Base-by-base conservation (phyloP, 2,113 vertebrate genomes). In the Willisornis vidua region DNA sequence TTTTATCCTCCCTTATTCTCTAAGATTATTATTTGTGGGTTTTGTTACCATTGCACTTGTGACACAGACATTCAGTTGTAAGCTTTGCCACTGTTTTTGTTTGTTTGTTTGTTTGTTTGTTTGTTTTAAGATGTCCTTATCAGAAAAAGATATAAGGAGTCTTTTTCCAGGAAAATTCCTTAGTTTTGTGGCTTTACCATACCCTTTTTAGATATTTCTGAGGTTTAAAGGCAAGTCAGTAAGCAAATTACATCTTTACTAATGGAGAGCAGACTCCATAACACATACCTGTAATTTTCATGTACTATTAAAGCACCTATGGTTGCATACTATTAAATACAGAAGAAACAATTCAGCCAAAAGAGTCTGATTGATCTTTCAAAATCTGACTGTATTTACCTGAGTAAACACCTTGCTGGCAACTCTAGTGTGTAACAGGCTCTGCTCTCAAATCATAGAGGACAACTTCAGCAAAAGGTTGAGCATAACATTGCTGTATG, bases 21-120 rank as follows among this genome's bases (percentile, higher is more conserved):
- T 78, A 65, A 77, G 81, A 92, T 96, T 91, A 90, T 91, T 89
- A 68, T 91, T 94, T 92, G 84, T 77, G n/a, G 84, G 77, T 93
- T 96, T 78, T 6, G 12, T 91, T 92, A 84, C 43, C 37, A 26
- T 72, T 3, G 0, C 3, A 1, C 26, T 85, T 59, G 86, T 87
- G 87, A 95, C 61, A 78, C n/a, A 87, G 66, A 57, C 29, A 67
- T 88, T 91, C 57, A 80, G 17, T 54, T 73, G 10, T 74, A 95
- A 97, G n/a, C n/a, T 81, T 92, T 91, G 54, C 29, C 39, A 45
- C 18, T 85, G 67, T 8, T 37, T 57, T 85, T 46, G 24, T 26
- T 62, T 62, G 19, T 7, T 19, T 31, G 9, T 49, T 49, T 24
- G 49, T 25, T 51, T 51, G 5, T n/a, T n/a, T n/a, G n/a, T 25